Percentiles rank a stretch among this genome's conserved stretches.
These are phyloP conservation scores for Microchirus variegatus DNA, from an alignment of 2,797 vertebrate species.

Conservation along the genomic window DNA sequence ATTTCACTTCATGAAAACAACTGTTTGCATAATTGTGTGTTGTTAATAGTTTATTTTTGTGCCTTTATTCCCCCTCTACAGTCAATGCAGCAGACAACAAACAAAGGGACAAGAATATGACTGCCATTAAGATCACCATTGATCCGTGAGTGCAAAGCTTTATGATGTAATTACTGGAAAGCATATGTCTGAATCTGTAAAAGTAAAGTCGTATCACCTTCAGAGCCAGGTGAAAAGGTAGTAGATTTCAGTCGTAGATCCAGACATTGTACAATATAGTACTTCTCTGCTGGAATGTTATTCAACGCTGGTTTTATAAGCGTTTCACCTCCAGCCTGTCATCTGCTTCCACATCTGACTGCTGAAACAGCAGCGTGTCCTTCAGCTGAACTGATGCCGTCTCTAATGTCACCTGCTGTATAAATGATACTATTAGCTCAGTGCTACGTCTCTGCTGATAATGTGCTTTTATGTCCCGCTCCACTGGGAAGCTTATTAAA, in stretches of 20 bases:
- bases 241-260: conserved; percentile 16
- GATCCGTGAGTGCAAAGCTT: conserved; percentile 89
- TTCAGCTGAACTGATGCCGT: conserved; percentile 43
- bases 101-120: conserved; percentile 98
- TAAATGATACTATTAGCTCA: conserved; percentile 39
- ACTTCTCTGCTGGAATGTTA: conserved; percentile 29
- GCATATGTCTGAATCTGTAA: too few species aligned
- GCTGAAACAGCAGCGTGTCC: conserved; percentile 46
- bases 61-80: conserved; percentile 69
- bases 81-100: conserved; percentile 99
- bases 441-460: conserved; percentile 23
- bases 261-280: conserved; percentile 7
- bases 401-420: conserved; percentile 33
- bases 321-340: conserved; percentile 43
- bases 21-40: not conserved
- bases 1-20: not conserved
- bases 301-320: conserved; percentile 50
- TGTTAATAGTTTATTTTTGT: not conserved
- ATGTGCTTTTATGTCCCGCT: conserved; percentile 27
- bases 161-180: not conserved
- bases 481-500: conserved; percentile 10
- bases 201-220: not conserved
- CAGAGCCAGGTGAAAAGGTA: conserved; percentile 8
- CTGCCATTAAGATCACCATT: conserved; percentile 94
- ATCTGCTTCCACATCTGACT: conserved; percentile 31